Evolutionary conservation across 2,797 vertebrate genomes (phyloP).

Genomic region (Trachops cirrhosus): DNA sequence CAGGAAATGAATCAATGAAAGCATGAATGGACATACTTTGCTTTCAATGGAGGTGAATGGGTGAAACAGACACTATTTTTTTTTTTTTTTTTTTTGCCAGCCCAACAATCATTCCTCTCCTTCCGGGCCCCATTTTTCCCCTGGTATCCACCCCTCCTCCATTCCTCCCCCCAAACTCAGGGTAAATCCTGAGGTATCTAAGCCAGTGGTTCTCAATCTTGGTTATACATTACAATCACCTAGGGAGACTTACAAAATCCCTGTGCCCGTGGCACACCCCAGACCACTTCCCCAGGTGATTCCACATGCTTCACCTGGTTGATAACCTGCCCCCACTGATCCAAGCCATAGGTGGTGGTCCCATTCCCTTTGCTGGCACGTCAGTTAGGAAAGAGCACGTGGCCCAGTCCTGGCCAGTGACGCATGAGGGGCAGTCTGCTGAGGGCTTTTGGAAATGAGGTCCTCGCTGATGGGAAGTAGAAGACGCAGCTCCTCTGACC

Average conservation of each 20-base stretch:
- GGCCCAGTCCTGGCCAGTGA: no score
- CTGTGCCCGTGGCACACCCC: not conserved
- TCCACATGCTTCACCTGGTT: not conserved
- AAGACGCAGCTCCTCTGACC: not conserved
- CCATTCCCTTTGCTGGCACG: not conserved
- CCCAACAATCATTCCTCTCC: not conserved
- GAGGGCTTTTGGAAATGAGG: not conserved
- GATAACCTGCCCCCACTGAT: not conserved
- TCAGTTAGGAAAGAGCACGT: not conserved
- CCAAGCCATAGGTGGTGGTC: not conserved
- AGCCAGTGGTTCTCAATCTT: no score
- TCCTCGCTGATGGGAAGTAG: not conserved
- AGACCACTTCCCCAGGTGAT: not conserved
- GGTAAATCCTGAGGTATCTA: not conserved
- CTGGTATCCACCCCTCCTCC: not conserved
- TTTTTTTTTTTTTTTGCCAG: not conserved
- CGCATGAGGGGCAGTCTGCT: not conserved
- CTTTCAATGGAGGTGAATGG: no score
- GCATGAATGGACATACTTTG: not conserved
- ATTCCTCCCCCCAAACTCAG: not conserved
- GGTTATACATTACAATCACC: no score
- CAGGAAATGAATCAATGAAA: not conserved
- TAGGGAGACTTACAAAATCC: not conserved
- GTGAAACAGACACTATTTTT: no score
- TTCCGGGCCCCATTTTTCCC: not conserved